phyloP scores from a whole-genome alignment of 2,888 invertebrate species.

The Euproctis similis region DNA sequence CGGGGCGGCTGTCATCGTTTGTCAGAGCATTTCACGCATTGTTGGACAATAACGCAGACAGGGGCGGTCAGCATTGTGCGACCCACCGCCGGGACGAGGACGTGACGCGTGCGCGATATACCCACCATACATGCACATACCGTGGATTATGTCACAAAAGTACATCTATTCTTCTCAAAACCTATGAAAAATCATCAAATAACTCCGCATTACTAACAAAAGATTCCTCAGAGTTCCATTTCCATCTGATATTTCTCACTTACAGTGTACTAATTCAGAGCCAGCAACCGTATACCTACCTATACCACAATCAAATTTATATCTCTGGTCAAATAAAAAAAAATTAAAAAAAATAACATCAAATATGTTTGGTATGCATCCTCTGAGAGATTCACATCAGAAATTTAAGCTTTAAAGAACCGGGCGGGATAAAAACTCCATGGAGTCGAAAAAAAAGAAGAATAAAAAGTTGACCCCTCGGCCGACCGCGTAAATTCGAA shows the following conservation, averaged over 20 bases:
- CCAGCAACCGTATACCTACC: constrained; percentile 30
- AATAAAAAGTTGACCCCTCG: constrained; percentile 44
- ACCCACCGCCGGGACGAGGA: constrained; percentile 41
- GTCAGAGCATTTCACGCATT: constrained; percentile 76
- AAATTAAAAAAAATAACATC: constrained; percentile 54
- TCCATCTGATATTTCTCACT: constrained; percentile 42
- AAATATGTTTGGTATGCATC: constrained; percentile 72
- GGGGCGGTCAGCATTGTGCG: constrained; percentile 51
- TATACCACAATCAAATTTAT: constrained; percentile 55
- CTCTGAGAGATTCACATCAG: constrained; percentile 67
- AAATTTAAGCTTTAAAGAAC: constrained; percentile 66
- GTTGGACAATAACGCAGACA: constrained; percentile 72
- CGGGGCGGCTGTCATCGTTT: constrained; percentile 74
- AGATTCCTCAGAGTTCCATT: constrained; percentile 15
- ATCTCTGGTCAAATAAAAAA: constrained; percentile 39
- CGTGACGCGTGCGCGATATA: constrained; percentile 37
- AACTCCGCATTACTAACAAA: constrained; percentile 15
- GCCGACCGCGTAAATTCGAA: constrained; percentile 68
- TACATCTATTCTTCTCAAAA: constrained; percentile 18
- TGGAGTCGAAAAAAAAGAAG: constrained; percentile 30
- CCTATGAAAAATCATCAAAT: too few relatives aligned
- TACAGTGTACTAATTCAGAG: constrained; percentile 31
- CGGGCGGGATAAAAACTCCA: constrained; percentile 43
- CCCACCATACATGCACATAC: constrained; percentile 9
- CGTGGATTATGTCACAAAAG: constrained; percentile 5